A percentile compares a stretch with the other conserved stretches of the same genome.
Evolutionary conservation across 1,140 invertebrate species (phyloP).

Genomic region (Apocrypta bakeri): DNA sequence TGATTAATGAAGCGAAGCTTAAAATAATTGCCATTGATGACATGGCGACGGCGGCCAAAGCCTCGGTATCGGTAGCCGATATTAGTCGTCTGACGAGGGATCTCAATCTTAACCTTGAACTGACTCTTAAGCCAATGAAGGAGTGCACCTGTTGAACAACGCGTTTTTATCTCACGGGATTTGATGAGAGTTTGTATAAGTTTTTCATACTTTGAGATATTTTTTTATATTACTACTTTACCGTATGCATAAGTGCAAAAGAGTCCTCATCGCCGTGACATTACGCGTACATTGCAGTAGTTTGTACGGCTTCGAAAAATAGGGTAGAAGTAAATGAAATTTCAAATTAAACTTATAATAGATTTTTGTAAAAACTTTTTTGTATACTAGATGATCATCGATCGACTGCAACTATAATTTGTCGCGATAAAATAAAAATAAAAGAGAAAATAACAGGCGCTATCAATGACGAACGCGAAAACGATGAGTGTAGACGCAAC

Average conservation of each 20-base stretch:
- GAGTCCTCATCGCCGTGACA: background rate
- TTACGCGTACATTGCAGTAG: background rate
- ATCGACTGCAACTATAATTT: no score
- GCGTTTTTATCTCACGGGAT: background rate
- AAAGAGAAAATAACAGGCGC: background rate
- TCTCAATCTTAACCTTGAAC: constrained; percentile 24
- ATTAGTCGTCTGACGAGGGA: constrained; percentile 11
- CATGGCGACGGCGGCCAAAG: constrained; percentile 92
- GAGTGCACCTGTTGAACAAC: background rate
- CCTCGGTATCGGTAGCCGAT: constrained; percentile 11
- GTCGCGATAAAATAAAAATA: no score
- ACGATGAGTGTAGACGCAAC: background rate
- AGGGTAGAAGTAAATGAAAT: no score
- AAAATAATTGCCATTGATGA: constrained; percentile 96
- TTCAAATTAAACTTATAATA: no score
- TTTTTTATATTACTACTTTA: constrained; percentile 1
- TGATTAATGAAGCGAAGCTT: constrained; percentile 83
- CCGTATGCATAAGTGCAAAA: no score
- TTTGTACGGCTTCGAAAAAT: no score
- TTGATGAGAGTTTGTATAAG: background rate
- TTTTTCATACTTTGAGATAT: background rate
- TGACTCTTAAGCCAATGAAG: constrained; percentile 11
- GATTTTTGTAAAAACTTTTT: no score
- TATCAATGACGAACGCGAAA: background rate
- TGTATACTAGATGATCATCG: no score